Base-by-base conservation (phyloP, 2,113 vertebrate species). In the Urocolius indicus region DNA sequence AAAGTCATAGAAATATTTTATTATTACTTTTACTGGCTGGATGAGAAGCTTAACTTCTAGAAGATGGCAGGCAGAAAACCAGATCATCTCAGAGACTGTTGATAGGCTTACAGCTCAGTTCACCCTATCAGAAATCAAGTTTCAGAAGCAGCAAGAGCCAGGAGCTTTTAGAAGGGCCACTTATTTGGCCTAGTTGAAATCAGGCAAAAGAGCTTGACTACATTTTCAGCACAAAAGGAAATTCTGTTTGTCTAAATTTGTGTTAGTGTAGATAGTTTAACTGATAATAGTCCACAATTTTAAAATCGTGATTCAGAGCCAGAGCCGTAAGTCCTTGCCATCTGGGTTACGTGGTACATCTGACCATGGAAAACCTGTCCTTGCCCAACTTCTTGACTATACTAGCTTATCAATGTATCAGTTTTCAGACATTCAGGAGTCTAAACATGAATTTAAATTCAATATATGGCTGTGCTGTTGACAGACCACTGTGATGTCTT, bases 401-500 rank as follows among this genome's bases (percentile, higher is more conserved):
- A 13, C 14, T 52, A 59, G 23, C 9, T 67, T 78, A 74, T 69
- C 45, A 80, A 4, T 45, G 15, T 77, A 34, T 83, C 68, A 19
- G 0, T 78, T 89, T 74, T 69, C 57, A 78, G 68, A 20, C 67
- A 72, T 15, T 84, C 52, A 41, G 62, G 48, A 84, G 23, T 29
- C 72, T 90, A 55, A 77, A 41, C 38, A 41, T 41, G 12, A 95
- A 79, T 87, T 71, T 78, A 62, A 69, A 77, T 95, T 72, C 57
- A 61, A n/a, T 76, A 22, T 65, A 54, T 49, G 52, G 19, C 38
- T 84, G 23, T 90, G 72, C 58, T 78, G 26, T 65, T 72, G 29
- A 76, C 90, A 93, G 74, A 87, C 88, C 74, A 84, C 65, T 77
- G 82, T 73, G 77, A 77, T 89, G 54, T 57, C 55, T 48, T 95